A percentile compares a stretch with the other conserved stretches of the same genome.
These are phyloP conservation scores for Scatophagus argus DNA, from an alignment of 2,113 vertebrate genomes.

Conservation along the genomic window DNA sequence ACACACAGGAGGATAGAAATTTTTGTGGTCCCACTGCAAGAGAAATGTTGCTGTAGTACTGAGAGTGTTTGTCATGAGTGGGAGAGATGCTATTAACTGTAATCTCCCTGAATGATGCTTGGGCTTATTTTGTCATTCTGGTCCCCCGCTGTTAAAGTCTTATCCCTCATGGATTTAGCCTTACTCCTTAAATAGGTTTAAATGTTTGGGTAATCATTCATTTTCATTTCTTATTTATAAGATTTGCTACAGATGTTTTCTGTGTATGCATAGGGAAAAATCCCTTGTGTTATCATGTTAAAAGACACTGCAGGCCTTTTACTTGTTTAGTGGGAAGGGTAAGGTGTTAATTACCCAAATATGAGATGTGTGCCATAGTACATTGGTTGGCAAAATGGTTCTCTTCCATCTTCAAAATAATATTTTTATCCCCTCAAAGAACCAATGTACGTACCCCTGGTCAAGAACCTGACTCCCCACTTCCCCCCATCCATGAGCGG, in stretches of 20 bases:
- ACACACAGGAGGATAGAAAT: not conserved
- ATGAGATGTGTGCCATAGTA: not conserved
- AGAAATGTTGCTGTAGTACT: not conserved
- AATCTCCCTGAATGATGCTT: constrained; percentile 16
- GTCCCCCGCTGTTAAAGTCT: constrained; percentile 11
- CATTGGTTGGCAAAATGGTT: not conserved
- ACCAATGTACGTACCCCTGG: constrained; percentile 29
- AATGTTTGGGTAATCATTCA: not conserved
- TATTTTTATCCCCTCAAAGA: constrained; percentile 26
- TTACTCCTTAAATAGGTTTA: constrained; percentile 7
- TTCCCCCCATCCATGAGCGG: constrained; percentile 89
- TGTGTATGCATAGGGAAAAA: not conserved
- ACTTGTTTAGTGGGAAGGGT: no score
- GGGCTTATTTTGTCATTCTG: constrained; percentile 5
- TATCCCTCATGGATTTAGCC: constrained; percentile 1
- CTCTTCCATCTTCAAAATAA: not conserved
- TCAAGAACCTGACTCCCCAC: constrained; percentile 80
- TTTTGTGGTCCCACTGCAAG: not conserved
- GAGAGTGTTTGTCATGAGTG: not conserved
- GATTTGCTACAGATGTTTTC: not conserved
- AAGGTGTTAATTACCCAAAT: constrained; percentile 1
- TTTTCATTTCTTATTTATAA: not conserved
- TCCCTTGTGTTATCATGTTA: not conserved
- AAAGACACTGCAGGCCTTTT: not conserved
- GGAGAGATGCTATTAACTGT: constrained; percentile 19